Percentiles rank a stretch among this genome's conserved stretches.
These are phyloP conservation scores for Dysmachus trigonus DNA, from an alignment of 2,888 invertebrate species.

Conservation along the genomic window DNA sequence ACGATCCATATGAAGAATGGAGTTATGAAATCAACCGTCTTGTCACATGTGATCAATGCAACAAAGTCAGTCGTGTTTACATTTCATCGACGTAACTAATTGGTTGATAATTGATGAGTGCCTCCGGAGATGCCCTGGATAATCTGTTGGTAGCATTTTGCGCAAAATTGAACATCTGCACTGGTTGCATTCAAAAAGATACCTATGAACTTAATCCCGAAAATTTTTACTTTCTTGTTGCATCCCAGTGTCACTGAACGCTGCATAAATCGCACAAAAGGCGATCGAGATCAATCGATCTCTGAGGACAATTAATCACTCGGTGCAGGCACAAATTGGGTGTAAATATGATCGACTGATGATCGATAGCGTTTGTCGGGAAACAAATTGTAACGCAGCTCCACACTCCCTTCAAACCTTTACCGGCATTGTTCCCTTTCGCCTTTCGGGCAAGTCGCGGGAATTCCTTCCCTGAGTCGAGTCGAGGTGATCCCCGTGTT, in stretches of 20 bases:
- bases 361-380: constrained; percentile 47
- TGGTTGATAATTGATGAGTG: constrained; percentile 31
- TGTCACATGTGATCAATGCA: neutral
- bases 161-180: neutral
- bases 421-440: neutral
- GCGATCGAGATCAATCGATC: constrained; percentile 3
- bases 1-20: neutral
- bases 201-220: neutral
- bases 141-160: neutral
- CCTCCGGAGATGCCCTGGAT: neutral
- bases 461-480: neutral
- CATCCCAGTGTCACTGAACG: neutral
- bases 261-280: neutral
- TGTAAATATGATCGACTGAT: constrained; percentile 51
- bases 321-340: constrained; percentile 47
- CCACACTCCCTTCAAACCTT: neutral
- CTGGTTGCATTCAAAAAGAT: neutral
- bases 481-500: constrained; percentile 24
- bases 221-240: neutral
- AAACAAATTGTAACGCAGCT: constrained; percentile 47
- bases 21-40: neutral
- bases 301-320: constrained; percentile 46
- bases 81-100: constrained; percentile 24
- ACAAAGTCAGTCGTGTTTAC: neutral
- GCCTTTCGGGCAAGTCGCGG: neutral